A percentile compares a stretch with the other conserved stretches of the same genome.
These are phyloP conservation scores for Gallinago jamesoni DNA, from an alignment of 2,113 vertebrate species.

Conservation along the genomic window DNA sequence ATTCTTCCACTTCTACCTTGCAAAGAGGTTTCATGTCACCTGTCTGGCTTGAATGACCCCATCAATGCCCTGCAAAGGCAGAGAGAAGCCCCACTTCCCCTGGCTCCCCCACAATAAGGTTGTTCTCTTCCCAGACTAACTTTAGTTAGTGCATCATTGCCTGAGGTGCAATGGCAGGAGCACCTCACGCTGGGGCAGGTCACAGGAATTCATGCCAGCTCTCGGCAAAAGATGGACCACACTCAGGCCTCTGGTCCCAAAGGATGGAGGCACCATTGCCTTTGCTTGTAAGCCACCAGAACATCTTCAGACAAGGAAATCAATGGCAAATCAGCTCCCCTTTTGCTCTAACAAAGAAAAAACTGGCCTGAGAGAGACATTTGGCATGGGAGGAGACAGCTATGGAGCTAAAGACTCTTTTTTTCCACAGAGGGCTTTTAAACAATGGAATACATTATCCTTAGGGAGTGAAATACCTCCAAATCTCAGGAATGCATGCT, in stretches of 20 bases:
- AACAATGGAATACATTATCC: not conserved
- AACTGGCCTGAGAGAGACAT: not conserved
- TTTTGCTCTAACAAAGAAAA: not conserved
- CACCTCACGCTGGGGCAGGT: accelerated
- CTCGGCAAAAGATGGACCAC: not conserved
- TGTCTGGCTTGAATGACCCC: not conserved
- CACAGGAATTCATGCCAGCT: not conserved
- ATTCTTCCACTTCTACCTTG: not conserved
- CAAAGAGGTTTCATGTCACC: not conserved
- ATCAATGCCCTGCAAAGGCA: not conserved
- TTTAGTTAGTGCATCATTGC: too few species aligned
- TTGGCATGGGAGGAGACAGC: not conserved
- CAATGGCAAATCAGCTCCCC: not conserved
- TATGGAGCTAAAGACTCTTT: not conserved
- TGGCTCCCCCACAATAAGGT: too few species aligned
- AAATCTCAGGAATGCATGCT: not conserved
- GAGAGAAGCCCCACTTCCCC: not conserved
- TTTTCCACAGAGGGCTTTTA: not conserved
- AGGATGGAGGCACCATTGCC: not conserved
- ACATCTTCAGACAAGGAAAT: not conserved
- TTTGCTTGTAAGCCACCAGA: not conserved
- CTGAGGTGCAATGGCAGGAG: not conserved
- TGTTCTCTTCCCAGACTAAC: not conserved
- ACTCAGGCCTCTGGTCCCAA: not conserved
- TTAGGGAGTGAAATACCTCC: not conserved